Conservation (phyloP, 2,888 invertebrate genomes). For the Theretra japonica region DNA sequence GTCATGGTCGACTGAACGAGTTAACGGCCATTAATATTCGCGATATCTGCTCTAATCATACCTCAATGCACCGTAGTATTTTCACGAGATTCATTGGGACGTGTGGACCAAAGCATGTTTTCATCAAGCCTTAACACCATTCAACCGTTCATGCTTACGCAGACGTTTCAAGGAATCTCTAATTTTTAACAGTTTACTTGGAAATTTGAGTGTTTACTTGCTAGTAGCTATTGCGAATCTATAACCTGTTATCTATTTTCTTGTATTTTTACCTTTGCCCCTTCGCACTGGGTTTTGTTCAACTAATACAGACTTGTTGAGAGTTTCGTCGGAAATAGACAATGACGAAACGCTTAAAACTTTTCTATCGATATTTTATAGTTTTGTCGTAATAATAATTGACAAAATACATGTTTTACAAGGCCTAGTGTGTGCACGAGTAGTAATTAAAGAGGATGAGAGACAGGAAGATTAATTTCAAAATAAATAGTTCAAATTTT, state of each 20-base stretch:
- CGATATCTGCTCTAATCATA: no score
- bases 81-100: constrained; percentile 81
- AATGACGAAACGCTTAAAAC: no score
- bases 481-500: not conserved
- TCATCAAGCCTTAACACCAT: constrained; percentile 12
- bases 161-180: constrained; percentile 78
- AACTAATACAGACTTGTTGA: constrained; percentile 36
- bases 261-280: constrained; percentile 69
- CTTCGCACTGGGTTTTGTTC: constrained; percentile 73
- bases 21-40: no score
- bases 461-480: constrained; percentile 16
- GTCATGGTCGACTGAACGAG: no score
- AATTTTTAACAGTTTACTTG: constrained; percentile 50
- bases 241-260: constrained; percentile 64
- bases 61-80: constrained; percentile 35
- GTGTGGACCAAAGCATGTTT: constrained; percentile 46
- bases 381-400: not conserved
- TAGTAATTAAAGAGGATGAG: constrained; percentile 55
- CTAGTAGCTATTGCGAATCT: constrained; percentile 84
- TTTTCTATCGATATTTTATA: no score
- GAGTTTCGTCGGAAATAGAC: no score
- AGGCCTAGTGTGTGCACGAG: constrained; percentile 78
- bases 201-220: constrained; percentile 76
- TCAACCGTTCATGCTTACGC: constrained; percentile 21
- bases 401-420: constrained; percentile 52